A percentile compares a stretch with the other conserved stretches of the same genome.
Evolutionary conservation across 2,888 invertebrate species (phyloP).

Genomic region (Spilarctia lutea): DNA sequence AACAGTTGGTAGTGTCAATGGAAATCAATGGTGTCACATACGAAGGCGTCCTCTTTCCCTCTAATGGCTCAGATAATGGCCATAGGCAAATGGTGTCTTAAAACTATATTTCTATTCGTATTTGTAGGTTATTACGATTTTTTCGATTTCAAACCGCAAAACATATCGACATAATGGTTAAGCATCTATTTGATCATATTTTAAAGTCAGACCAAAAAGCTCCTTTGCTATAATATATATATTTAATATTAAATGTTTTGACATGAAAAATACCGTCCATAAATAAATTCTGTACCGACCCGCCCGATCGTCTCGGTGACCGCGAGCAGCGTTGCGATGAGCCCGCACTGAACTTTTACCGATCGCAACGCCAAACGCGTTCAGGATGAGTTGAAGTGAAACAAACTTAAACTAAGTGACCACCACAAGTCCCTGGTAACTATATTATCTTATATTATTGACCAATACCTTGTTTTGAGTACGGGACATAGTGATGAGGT

Average conservation of each 20-base stretch:
- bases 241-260: too few species aligned
- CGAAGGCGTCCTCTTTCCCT: conserved; percentile 95
- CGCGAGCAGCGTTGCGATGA: not conserved
- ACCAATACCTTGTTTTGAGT: too few species aligned
- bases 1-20: conserved; percentile 97
- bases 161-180: conserved; percentile 13
- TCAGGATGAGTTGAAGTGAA: not conserved
- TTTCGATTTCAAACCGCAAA: conserved; percentile 36
- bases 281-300: not conserved
- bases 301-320: not conserved
- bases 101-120: conserved; percentile 34
- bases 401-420: not conserved
- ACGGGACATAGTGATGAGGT: too few species aligned
- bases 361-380: not conserved
- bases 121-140: conserved; percentile 24
- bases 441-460: too few species aligned
- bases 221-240: not conserved
- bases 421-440: too few species aligned
- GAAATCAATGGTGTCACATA: conserved; percentile 98
- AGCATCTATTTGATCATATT: not conserved
- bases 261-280: not conserved
- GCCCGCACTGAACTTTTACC: not conserved
- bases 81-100: conserved; percentile 83
- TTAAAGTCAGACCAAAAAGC: not conserved
- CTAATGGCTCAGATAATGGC: conserved; percentile 77